phyloP scores from a whole-genome alignment of 2,113 vertebrate genomes.

The Pelecanoides urinatrix region DNA sequence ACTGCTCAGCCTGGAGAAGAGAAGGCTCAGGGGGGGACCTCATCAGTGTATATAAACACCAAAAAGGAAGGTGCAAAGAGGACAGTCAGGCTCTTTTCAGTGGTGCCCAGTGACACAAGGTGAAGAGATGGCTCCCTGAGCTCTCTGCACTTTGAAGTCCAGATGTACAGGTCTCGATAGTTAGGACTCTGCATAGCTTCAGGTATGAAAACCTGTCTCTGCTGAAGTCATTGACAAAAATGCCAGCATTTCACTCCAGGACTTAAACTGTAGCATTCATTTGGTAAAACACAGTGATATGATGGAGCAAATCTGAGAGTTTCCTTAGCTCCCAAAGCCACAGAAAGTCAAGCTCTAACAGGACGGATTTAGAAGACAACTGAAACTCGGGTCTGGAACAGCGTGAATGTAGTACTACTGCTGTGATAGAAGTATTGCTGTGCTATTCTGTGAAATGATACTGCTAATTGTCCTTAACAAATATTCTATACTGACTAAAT shows the following conservation, averaged over 20 bases:
- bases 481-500: neutral
- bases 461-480: neutral
- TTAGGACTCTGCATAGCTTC: neutral
- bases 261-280: neutral
- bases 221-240: neutral
- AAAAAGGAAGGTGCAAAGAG: neutral
- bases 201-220: neutral
- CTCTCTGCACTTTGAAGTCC: neutral
- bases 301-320: neutral
- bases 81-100: neutral
- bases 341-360: neutral
- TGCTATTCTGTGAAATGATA: neutral
- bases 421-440: neutral
- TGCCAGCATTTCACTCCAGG: neutral
- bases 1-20: neutral
- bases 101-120: neutral
- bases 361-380: neutral
- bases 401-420: neutral
- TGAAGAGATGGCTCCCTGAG: neutral
- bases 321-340: neutral
- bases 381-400: neutral
- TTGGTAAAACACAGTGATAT: neutral
- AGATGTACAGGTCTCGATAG: neutral
- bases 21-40: neutral
- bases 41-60: neutral